phyloP scores from a whole-genome alignment of 2,113 vertebrate species.

The Neopipo cinnamomea region DNA sequence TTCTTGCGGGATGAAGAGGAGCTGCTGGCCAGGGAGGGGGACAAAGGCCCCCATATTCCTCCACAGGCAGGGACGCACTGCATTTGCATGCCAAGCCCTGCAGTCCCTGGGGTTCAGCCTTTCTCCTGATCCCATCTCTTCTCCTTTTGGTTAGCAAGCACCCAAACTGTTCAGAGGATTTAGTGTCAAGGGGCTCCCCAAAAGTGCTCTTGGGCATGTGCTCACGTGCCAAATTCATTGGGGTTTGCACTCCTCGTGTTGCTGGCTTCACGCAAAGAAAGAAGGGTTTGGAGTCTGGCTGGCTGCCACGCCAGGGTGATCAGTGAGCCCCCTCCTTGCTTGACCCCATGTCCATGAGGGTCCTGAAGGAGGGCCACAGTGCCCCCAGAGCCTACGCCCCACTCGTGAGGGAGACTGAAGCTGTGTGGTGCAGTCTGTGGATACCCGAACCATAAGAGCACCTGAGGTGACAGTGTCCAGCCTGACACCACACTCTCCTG shows the following conservation, averaged over 20 bases:
- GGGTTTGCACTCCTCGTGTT: background rate
- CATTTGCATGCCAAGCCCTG: background rate
- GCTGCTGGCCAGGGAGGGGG: background rate
- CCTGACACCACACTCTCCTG: rapidly evolving
- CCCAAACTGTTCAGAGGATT: background rate
- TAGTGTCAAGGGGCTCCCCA: background rate
- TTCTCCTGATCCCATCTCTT: background rate
- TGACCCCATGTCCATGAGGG: background rate
- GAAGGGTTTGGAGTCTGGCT: background rate
- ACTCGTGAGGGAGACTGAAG: no score
- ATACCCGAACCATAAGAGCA: background rate
- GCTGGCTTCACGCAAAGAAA: background rate
- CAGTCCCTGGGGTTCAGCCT: background rate
- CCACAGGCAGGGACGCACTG: rapidly evolving
- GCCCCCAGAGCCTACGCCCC: background rate
- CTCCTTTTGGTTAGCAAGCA: background rate
- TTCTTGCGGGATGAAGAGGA: background rate
- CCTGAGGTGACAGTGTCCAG: background rate
- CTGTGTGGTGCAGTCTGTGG: rapidly evolving
- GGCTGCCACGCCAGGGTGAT: background rate
- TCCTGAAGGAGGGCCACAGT: background rate
- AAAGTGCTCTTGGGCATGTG: background rate
- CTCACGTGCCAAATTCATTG: rapidly evolving
- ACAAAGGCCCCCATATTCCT: background rate
- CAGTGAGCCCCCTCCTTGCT: background rate